Conservation (phyloP, 2,888 invertebrate genomes). For the Apamea anceps region DNA sequence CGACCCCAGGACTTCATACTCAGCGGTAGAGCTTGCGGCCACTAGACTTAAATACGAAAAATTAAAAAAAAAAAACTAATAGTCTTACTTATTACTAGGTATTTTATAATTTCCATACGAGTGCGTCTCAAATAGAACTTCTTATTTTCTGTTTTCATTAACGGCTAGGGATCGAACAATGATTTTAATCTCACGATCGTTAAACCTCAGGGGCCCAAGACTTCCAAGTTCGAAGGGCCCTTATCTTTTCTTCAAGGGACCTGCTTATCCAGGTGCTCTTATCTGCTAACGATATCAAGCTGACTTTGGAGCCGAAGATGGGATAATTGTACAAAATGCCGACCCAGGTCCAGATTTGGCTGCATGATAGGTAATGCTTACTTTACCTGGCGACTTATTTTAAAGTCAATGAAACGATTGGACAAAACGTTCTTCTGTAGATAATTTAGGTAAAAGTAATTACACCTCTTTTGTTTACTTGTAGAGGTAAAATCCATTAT, state of each 20-base stretch:
- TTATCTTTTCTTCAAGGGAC: slow-evolving; percentile 50
- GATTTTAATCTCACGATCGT: slow-evolving; percentile 47
- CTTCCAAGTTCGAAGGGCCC: slow-evolving; percentile 22
- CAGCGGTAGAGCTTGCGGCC: background rate
- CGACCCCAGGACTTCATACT: background rate
- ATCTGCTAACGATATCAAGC: slow-evolving; percentile 51
- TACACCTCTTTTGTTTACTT: background rate
- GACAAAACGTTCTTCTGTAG: background rate
- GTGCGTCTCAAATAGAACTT: background rate
- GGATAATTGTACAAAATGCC: slow-evolving; percentile 32
- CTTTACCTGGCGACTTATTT: slow-evolving; percentile 3
- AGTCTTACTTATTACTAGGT: background rate
- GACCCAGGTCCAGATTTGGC: slow-evolving; percentile 24
- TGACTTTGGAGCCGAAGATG: slow-evolving; percentile 27
- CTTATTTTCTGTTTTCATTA: slow-evolving; percentile 17
- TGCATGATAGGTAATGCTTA: slow-evolving; percentile 30
- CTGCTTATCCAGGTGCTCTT: slow-evolving; percentile 43
- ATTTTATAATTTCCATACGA: background rate
- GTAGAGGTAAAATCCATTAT: background rate
- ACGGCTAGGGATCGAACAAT: slow-evolving; percentile 21
- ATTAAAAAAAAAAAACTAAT: too few relatives aligned
- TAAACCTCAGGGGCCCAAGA: slow-evolving; percentile 25
- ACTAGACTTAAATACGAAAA: background rate
- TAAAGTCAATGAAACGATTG: slow-evolving; percentile 10
- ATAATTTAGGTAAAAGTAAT: background rate